Evolutionary conservation across 2,888 invertebrate species (phyloP).

Genomic region (Lampropteryx suffumata): DNA sequence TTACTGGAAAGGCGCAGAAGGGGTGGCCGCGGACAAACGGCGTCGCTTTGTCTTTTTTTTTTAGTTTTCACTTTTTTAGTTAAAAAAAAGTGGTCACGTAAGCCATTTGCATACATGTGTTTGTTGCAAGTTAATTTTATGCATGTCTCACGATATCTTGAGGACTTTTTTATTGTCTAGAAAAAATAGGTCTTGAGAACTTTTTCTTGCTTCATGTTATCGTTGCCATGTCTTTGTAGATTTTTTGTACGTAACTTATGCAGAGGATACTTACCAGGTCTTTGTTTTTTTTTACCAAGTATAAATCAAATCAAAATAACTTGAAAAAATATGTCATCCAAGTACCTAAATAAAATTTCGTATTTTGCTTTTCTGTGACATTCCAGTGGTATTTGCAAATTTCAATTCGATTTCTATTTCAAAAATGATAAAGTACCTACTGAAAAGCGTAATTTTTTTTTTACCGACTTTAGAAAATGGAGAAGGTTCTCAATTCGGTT

Average conservation of each 20-base stretch:
- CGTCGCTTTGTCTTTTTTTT: slow-evolving; percentile 52
- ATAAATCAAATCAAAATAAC: no score
- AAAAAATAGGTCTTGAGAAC: slow-evolving; percentile 39
- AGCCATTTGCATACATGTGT: slow-evolving; percentile 55
- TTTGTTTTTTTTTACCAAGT: no score
- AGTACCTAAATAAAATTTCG: no score
- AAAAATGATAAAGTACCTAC: no score
- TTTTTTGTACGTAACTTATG: background rate
- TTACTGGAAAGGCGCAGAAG: slow-evolving; percentile 40
- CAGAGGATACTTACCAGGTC: no score
- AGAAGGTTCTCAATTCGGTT: no score
- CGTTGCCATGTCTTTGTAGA: slow-evolving; percentile 16
- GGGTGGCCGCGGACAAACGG: slow-evolving; percentile 58
- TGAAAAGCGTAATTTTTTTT: no score
- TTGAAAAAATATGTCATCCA: no score
- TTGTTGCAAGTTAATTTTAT: slow-evolving; percentile 64
- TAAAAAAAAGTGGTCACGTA: slow-evolving; percentile 76
- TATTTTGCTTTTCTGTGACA: no score
- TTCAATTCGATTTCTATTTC: no score
- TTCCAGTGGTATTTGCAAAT: no score
- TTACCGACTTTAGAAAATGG: no score
- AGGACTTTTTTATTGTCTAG: slow-evolving; percentile 47
- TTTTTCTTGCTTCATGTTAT: slow-evolving; percentile 18
- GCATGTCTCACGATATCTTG: slow-evolving; percentile 66
- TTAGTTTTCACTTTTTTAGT: slow-evolving; percentile 41